Conservation (phyloP, 1,140 invertebrate genomes). For the Caenorhabditis inopinata region DNA sequence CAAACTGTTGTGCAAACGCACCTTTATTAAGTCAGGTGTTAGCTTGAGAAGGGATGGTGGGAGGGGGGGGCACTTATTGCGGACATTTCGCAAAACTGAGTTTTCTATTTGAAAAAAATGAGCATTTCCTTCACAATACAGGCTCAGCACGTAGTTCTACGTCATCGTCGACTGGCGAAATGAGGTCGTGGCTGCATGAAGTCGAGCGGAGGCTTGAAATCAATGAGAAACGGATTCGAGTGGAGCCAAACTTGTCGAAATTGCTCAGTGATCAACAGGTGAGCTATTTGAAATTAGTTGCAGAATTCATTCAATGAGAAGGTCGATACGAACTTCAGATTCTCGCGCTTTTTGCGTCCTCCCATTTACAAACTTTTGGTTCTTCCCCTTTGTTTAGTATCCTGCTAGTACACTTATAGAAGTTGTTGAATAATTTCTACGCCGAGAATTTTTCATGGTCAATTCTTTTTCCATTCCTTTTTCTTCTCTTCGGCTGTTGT, state of each 20-base stretch:
- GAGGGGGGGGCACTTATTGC: background rate
- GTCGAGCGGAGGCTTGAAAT: constrained; percentile 21
- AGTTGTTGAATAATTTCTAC: constrained; percentile 9
- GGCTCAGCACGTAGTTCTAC: constrained; percentile 24
- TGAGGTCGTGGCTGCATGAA: constrained; percentile 3
- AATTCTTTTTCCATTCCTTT: constrained; percentile 10
- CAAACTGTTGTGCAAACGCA: background rate
- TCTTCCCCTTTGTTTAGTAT: background rate
- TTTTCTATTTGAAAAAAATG: too few relatives aligned
- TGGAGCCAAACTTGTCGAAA: constrained; percentile 4
- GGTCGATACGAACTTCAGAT: too few relatives aligned
- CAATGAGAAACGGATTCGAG: constrained; percentile 31
- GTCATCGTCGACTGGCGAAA: constrained; percentile 7
- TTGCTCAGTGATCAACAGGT: constrained; percentile 18
- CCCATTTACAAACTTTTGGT: background rate
- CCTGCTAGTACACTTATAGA: background rate
- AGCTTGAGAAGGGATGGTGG: too few relatives aligned
- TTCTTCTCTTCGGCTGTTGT: background rate
- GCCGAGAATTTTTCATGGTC: constrained; percentile 1
- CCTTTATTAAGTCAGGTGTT: constrained; percentile 19
- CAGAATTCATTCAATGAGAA: too few relatives aligned
- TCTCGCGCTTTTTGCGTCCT: too few relatives aligned
- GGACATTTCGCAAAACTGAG: background rate
- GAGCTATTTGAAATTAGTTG: background rate
- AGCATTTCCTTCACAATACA: too few relatives aligned